A percentile compares a stretch with the other conserved stretches of the same genome.
Conservation (phyloP, 2,797 vertebrate genomes). For the Dendrocincla fuliginosa region DNA sequence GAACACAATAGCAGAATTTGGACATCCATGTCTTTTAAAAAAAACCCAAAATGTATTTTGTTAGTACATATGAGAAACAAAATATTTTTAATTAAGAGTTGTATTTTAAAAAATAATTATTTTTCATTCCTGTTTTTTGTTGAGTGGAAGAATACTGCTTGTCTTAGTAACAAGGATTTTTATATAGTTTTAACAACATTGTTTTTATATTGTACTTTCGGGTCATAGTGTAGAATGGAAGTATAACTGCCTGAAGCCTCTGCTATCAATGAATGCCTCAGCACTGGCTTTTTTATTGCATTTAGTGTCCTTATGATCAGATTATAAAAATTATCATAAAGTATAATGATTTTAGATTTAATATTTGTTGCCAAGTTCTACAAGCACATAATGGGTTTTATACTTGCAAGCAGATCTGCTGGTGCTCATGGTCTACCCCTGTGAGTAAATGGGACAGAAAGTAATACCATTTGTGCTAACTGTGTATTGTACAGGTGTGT, state of each 20-base stretch:
- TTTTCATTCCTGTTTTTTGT: neutral
- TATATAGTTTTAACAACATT: neutral
- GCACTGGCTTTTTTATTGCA: neutral
- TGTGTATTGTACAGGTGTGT: neutral
- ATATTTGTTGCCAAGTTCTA: neutral
- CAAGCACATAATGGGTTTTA: neutral
- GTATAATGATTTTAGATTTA: neutral
- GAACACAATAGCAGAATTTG: constrained; percentile 12
- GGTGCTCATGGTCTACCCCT: neutral
- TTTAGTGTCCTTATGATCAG: neutral
- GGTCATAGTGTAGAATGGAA: neutral
- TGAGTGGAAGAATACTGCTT: neutral
- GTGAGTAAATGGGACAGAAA: neutral
- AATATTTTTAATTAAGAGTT: neutral
- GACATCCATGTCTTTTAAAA: neutral
- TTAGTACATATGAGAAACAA: neutral
- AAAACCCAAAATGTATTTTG: neutral
- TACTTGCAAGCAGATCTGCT: neutral
- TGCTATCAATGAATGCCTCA: neutral
- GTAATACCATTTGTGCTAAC: neutral
- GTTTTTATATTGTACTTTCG: neutral
- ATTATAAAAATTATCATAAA: constrained; percentile 15
- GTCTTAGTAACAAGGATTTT: neutral
- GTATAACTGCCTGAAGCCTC: neutral
- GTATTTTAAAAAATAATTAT: neutral